Conservation (phyloP, 2,888 invertebrate genomes). For the Orthosia cruda region DNA sequence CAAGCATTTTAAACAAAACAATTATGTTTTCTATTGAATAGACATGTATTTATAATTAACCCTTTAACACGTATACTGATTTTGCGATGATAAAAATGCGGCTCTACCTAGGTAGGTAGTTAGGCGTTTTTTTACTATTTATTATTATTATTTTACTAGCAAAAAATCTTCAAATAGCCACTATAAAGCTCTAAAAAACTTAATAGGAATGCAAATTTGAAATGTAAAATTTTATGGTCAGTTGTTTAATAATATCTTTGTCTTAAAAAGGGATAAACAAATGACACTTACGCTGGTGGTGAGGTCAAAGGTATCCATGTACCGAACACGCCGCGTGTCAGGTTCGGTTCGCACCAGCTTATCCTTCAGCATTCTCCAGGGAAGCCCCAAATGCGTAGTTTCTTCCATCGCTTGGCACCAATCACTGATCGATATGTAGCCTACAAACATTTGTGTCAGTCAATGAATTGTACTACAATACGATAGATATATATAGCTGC, state of each 20-base stretch:
- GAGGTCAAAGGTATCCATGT: constrained; percentile 94
- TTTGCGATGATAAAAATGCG: too few species aligned
- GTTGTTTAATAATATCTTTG: too few species aligned
- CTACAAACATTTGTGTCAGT: constrained; percentile 84
- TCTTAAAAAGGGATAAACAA: neutral
- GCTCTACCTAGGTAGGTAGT: too few species aligned
- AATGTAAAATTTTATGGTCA: too few species aligned
- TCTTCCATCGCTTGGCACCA: constrained; percentile 97
- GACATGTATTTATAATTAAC: too few species aligned
- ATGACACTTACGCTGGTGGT: constrained; percentile 87
- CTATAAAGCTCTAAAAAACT: too few species aligned
- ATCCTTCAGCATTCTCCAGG: constrained; percentile 97
- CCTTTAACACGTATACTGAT: too few species aligned
- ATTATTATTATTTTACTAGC: too few species aligned
- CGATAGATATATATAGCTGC: neutral
- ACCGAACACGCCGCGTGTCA: constrained; percentile 93
- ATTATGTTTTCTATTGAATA: too few species aligned
- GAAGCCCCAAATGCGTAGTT: constrained; percentile 95
- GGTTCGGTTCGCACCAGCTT: constrained; percentile 94
- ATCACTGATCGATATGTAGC: constrained; percentile 94
- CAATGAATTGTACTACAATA: constrained; percentile 6
- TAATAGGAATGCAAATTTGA: too few species aligned
- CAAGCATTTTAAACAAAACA: neutral
- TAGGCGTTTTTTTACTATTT: too few species aligned
- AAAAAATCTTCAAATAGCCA: too few species aligned